Base-by-base conservation (phyloP, 2,888 invertebrate species). In the Leucozona laternaria region DNA sequence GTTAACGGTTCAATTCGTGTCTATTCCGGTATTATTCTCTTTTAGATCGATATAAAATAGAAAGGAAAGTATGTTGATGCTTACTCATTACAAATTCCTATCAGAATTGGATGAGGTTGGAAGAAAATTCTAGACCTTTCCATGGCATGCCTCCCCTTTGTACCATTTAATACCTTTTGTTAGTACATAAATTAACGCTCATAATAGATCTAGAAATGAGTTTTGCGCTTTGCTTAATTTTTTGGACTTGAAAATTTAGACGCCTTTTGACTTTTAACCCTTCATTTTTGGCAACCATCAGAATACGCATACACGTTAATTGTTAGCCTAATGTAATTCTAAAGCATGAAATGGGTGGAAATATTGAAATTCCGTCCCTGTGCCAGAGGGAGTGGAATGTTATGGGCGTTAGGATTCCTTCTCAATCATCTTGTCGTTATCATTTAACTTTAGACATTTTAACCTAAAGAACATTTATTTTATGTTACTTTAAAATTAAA, bases 51-150 rank as follows among this genome's bases (percentile, higher is more conserved):
- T 10, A 20, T 34, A 11, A 34, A 28, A 28, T 28, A 17, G 25
- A 57, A 11, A 34, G 11, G 31, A 20, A 31, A 57, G 34, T 57
- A 53, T 53, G 25, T n/a, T 25, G 34, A 57, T 57, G n/a, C 5
- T 11, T 34, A 11, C 34, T 57, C 11, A 28, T 57, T 57, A 31
- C 17, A 17, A 57, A 57, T 57, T 57, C 57, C 34, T 57, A 34
- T 34, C 57, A 57, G 31, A 57, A 34, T 34, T 34, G 20, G 17
- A 57, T 34, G 17, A 28, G 57, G 17, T 34, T 34, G 57, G n/a
- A 57, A 11, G 17, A 43, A 15, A n/a, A 43, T 43, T n/a, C n/a
- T 17, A 31, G 17, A 57, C 17, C 28, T 11, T 57, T 57, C 25
- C 25, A 25, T 53, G 15, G 20, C 20, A 22, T 28, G 25, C 8